Evolutionary conservation across 2,888 invertebrate genomes (phyloP), one percentile per base, ranked within the genome.

Genomic region (Timandra comae): DNA sequence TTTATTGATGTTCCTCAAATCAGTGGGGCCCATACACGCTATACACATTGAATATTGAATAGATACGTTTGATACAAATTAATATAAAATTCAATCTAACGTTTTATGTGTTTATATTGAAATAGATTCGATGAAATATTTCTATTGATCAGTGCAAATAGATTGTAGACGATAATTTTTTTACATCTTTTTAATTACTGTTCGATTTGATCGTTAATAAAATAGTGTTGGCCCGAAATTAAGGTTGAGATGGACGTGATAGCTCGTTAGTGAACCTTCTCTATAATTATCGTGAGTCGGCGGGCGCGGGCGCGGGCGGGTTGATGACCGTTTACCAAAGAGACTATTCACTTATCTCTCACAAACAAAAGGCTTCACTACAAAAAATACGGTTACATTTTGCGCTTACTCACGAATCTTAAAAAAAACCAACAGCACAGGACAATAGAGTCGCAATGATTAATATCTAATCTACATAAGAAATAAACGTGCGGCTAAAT

Each of bases 301-400:
- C 45, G 49, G 44, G 42, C 40, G 42, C 34, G 39, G 10, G 9
- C 10, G 24, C 30, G 36, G 35, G 43, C 58, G 63, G 78, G 76
- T 76, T 67, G 72, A 70, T 68, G 76, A 76, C 79, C 78, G 75
- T 67, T 64, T 59, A 59, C 66, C 49, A 56, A 63, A 61, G 57
- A 50, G 60, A 57, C 73, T 76, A 77, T 77, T 77, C 78, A 78
- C 74, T 80, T 77, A 81, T 79, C 78, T 76, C 59, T 52, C 60
- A 65, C 74, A 77, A 79, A 84, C 80, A 81, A 81, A 81, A 69
- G 45, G 66, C 51, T 52, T n/a, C 40, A 46, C 36, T 47, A 51
- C 46, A 65, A 70, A 70, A 73, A 69, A 61, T 49, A 46, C 46
- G 58, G 54, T 59, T 55, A 55, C 59, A 65, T 65, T 69, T 73